phyloP scores from a whole-genome alignment of 2,113 vertebrate species.

The Melanostigma gelatinosum region DNA sequence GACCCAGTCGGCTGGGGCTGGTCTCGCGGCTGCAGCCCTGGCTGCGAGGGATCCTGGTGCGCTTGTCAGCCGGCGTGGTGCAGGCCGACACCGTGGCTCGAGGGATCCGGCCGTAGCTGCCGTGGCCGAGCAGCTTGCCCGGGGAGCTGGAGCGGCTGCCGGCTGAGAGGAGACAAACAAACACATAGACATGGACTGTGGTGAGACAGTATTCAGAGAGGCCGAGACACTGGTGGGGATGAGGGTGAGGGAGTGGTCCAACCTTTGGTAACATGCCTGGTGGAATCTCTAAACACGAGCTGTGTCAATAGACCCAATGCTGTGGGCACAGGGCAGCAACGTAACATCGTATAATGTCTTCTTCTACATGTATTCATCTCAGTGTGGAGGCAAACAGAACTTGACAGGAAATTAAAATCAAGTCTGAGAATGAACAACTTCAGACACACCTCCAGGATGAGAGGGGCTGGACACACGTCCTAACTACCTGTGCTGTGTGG shows the following conservation, averaged over 20 bases:
- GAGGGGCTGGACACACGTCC: conserved; percentile 16
- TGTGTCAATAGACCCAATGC: background rate
- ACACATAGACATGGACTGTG: background rate
- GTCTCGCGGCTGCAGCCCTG: conserved; percentile 98
- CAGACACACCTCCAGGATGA: background rate
- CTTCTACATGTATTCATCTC: background rate
- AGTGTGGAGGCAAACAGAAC: background rate
- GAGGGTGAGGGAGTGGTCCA: background rate
- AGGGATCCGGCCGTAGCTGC: conserved; percentile 87
- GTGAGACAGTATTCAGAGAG: background rate
- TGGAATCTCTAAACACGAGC: conserved; percentile 22
- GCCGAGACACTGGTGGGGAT: background rate
- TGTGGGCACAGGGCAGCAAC: background rate
- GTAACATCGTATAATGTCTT: background rate
- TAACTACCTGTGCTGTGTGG: conserved; percentile 14
- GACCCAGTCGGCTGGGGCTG: conserved; percentile 92
- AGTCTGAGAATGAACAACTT: conserved; percentile 21
- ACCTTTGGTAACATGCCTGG: conserved; percentile 17
- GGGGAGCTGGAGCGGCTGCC: conserved; percentile 97
- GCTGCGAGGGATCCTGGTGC: conserved; percentile 94
- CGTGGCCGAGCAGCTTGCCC: conserved; percentile 91
- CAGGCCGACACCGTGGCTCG: conserved; percentile 82
- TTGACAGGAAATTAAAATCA: conserved; percentile 8
- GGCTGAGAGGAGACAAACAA: conserved; percentile 76
- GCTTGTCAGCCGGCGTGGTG: conserved; percentile 87